Conservation (phyloP, 2,113 vertebrate species). For the Lepus americanus region DNA sequence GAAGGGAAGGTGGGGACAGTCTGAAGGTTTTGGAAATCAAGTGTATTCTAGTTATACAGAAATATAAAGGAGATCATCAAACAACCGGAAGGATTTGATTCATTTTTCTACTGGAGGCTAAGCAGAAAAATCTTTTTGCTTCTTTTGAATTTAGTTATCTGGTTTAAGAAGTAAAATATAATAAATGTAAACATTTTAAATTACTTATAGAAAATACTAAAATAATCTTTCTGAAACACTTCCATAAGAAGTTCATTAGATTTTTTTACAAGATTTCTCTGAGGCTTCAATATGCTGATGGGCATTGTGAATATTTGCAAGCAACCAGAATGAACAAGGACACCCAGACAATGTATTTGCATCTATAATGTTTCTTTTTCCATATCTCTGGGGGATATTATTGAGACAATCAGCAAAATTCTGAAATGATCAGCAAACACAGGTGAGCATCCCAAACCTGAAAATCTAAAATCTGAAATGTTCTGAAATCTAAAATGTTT, state of each 20-base stretch:
- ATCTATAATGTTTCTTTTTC: neutral
- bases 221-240: conserved; percentile 36
- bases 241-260: neutral
- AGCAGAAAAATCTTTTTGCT: neutral
- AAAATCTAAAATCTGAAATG: too few relatives aligned
- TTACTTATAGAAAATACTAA: neutral
- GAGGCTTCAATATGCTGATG: neutral
- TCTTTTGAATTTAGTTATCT: conserved; percentile 7
- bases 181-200: neutral
- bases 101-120: neutral
- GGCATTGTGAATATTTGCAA: neutral
- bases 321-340: neutral
- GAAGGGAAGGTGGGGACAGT: neutral
- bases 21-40: neutral
- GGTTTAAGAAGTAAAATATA: neutral
- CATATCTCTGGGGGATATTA: neutral
- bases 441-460: too few relatives aligned
- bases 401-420: neutral
- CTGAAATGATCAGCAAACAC: neutral
- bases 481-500: too few relatives aligned
- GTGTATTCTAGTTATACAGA: neutral
- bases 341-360: neutral
- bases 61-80: too few relatives aligned
- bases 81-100: neutral
- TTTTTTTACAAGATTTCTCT: neutral